Percentiles rank a stretch among this genome's conserved stretches.
Conservation (phyloP, 2,113 vertebrate genomes). For the Pogonocichla stellata region DNA sequence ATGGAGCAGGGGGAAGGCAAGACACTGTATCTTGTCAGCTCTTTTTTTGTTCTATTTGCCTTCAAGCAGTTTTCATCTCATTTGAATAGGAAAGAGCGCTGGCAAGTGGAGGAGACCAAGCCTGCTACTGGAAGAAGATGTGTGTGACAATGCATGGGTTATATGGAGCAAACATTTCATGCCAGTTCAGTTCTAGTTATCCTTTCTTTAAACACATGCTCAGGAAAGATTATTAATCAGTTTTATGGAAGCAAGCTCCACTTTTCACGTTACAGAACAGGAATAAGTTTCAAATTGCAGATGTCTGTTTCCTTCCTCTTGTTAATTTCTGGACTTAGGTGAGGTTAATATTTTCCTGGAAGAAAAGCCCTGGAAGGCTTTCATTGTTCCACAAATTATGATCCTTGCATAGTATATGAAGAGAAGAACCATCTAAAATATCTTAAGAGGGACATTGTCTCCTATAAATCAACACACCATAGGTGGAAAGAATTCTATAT, state of each 20-base stretch:
- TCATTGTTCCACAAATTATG: background rate
- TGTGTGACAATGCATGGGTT: background rate
- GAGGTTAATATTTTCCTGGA: background rate
- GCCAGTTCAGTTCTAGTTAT: background rate
- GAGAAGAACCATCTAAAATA: background rate
- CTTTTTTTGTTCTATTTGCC: background rate
- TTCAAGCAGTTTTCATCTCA: background rate
- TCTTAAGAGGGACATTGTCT: background rate
- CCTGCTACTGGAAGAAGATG: background rate
- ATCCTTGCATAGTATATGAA: background rate
- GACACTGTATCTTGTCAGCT: background rate
- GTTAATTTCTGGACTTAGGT: background rate
- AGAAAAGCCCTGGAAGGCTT: background rate
- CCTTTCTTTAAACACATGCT: background rate
- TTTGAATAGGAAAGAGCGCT: background rate
- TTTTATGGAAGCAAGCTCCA: background rate
- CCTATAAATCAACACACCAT: fast-evolving
- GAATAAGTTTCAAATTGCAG: background rate
- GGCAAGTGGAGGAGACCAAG: background rate
- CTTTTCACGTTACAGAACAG: background rate
- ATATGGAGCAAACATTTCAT: background rate
- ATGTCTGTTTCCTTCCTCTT: background rate
- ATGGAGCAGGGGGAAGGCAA: background rate
- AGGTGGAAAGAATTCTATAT: background rate
- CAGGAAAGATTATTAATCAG: background rate